Evolutionary conservation across 2,888 invertebrate species (phyloP).

Genomic region (Conomelus anceps): DNA sequence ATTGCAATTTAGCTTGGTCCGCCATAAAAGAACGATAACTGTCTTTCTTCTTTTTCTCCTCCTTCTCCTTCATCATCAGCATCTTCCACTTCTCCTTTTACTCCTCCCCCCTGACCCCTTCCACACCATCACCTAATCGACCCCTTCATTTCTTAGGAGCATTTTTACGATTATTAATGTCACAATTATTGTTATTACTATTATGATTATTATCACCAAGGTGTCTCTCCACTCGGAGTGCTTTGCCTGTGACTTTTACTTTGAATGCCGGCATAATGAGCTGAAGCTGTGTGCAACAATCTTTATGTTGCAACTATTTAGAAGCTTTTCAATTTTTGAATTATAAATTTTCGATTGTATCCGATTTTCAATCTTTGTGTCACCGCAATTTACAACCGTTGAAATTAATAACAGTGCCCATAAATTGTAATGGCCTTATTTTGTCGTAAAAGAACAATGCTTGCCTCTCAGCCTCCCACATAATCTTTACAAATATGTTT

Average conservation of each 20-base stretch:
- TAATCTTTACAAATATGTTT: not conserved
- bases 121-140: not conserved
- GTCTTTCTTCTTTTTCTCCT: not conserved
- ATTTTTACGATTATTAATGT: not conserved
- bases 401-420: not conserved
- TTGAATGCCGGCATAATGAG: not conserved
- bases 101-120: not conserved
- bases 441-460: not conserved
- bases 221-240: no score
- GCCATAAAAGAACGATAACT: not conserved
- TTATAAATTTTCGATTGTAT: not conserved
- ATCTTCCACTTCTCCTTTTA: no score
- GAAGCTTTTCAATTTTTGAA: not conserved
- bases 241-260: no score
- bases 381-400: not conserved
- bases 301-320: not conserved
- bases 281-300: not conserved
- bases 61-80: not conserved
- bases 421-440: not conserved
- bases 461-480: not conserved
- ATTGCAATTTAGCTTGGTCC: not conserved
- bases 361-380: not conserved
- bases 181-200: not conserved
- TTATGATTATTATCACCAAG: not conserved
- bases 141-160: not conserved